These are phyloP conservation scores for Eugnorisma glareosa DNA, from an alignment of 2,888 invertebrate species.

Conservation along the genomic window DNA sequence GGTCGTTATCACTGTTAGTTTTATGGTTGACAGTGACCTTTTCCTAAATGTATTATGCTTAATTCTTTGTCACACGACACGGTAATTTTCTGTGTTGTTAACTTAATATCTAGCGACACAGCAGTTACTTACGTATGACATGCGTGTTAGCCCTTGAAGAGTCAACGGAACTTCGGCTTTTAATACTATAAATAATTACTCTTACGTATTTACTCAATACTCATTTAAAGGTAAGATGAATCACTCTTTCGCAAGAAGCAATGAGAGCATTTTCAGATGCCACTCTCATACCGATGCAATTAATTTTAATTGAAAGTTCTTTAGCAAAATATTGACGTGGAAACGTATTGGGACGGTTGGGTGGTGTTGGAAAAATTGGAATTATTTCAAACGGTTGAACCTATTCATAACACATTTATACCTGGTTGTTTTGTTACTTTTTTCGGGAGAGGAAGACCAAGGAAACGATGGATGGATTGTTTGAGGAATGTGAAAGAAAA, in stretches of 20 bases:
- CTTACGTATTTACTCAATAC: neutral
- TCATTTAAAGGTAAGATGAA: conserved; percentile 10
- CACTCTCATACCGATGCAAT: conserved; percentile 37
- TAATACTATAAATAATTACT: neutral
- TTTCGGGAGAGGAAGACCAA: neutral
- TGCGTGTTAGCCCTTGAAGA: conserved; percentile 27
- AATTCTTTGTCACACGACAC: conserved; percentile 58
- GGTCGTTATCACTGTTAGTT: conserved; percentile 58
- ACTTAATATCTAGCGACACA: conserved; percentile 51
- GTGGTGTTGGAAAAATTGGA: neutral
- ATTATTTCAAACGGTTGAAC: neutral
- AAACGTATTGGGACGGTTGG: neutral
- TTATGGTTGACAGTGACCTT: conserved; percentile 58
- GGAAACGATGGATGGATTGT: neutral
- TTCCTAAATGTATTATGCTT: conserved; percentile 55
- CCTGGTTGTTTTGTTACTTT: neutral
- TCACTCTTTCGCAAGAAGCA: conserved; percentile 17
- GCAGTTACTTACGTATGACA: conserved; percentile 36
- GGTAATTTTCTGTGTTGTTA: conserved; percentile 55
- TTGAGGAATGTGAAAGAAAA: neutral
- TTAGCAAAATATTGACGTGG: conserved; percentile 20
- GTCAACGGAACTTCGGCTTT: conserved; percentile 11
- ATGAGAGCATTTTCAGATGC: conserved; percentile 31
- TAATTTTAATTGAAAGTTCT: conserved; percentile 39
- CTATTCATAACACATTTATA: neutral